Percentiles rank a stretch among this genome's conserved stretches.
Conservation (phyloP, 2,113 vertebrate species). For the Egretta garzetta region DNA sequence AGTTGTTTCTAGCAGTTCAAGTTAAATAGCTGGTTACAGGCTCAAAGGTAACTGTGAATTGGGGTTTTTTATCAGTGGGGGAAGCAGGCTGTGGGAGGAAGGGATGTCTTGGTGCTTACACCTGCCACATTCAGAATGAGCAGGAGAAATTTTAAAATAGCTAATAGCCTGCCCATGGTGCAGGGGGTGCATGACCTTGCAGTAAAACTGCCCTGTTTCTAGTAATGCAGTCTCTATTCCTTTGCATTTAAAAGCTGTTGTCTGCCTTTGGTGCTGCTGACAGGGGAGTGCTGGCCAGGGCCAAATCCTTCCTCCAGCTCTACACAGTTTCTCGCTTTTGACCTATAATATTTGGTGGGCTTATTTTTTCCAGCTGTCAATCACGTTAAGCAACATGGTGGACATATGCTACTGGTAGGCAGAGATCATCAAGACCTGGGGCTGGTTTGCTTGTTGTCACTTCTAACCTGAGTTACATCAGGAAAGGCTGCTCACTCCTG, state of each 20-base stretch:
- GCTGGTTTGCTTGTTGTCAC: neutral
- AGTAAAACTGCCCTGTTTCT: neutral
- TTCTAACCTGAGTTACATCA: neutral
- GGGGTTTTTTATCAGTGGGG: neutral
- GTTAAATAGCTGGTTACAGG: neutral
- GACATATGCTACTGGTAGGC: neutral
- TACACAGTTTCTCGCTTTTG: neutral
- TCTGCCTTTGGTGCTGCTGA: neutral
- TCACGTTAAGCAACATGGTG: neutral
- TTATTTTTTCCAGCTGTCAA: neutral
- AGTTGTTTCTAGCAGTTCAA: neutral
- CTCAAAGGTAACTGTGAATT: neutral
- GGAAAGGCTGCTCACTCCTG: neutral
- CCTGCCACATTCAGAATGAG: neutral
- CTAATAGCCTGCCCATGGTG: neutral
- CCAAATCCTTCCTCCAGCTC: neutral
- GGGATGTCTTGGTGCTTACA: neutral
- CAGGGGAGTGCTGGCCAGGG: neutral
- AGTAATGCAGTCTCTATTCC: neutral
- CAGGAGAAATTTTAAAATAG: neutral
- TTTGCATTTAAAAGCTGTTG: neutral
- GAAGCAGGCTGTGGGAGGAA: neutral
- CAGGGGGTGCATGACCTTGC: neutral
- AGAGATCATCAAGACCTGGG: neutral
- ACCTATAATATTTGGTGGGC: neutral